These are phyloP conservation scores for Sesia apiformis DNA, from an alignment of 2,888 invertebrate species.

Conservation along the genomic window DNA sequence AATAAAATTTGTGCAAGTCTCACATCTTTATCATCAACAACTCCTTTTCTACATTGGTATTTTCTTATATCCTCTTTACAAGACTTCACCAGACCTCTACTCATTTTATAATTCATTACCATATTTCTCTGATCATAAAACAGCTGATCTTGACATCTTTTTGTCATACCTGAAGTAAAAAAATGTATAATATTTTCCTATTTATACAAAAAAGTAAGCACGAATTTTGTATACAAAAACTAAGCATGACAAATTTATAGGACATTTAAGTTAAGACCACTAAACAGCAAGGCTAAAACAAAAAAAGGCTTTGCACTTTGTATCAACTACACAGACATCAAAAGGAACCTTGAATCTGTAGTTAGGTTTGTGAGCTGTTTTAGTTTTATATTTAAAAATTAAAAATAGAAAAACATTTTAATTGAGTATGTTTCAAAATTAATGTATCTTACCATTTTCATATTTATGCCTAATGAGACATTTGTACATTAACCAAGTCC, in stretches of 20 bases:
- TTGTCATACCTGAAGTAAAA: constrained; percentile 65
- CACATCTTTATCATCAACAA: constrained; percentile 87
- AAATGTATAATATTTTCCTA: not conserved
- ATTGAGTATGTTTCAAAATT: not conserved
- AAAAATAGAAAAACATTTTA: too few relatives aligned
- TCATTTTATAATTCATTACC: constrained; percentile 91
- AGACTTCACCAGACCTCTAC: constrained; percentile 89
- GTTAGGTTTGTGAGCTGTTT: too few relatives aligned
- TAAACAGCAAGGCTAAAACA: too few relatives aligned
- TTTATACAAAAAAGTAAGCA: not conserved
- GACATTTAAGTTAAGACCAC: too few relatives aligned
- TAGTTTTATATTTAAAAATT: too few relatives aligned
- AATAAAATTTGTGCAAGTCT: constrained; percentile 92
- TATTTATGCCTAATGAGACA: constrained; percentile 90
- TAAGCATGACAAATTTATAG: too few relatives aligned
- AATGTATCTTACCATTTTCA: constrained; percentile 70
- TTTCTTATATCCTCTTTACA: constrained; percentile 93
- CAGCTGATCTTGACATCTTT: constrained; percentile 87
- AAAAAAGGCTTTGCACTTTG: too few relatives aligned
- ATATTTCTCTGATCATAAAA: constrained; percentile 90
- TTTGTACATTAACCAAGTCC: constrained; percentile 89
- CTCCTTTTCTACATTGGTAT: constrained; percentile 88
- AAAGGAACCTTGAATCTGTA: too few relatives aligned
- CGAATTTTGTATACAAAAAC: too few relatives aligned
- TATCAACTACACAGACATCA: too few relatives aligned